Base-by-base conservation (phyloP, 1,140 invertebrate species). In the Uloborus diversus region DNA sequence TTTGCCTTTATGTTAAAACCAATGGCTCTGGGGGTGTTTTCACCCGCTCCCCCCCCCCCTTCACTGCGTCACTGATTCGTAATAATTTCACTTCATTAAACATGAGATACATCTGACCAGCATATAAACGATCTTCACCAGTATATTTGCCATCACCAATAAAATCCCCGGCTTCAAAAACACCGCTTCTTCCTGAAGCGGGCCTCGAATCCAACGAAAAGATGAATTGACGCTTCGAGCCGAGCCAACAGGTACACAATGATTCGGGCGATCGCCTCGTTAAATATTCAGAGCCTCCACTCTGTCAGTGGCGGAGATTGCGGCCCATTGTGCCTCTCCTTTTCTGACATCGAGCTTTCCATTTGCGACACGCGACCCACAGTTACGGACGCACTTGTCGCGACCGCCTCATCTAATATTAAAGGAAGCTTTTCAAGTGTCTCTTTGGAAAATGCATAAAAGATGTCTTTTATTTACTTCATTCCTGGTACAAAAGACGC, bases 301-400 rank as follows among this genome's bases (percentile, higher is more conserved):
- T 71, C 59, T 71, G 69, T 71, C 69, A 71, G 69, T 61, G 69
- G 69, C 69, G 69, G 56, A 71, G 69, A 71, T 71, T 71, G 69
- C 69, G 69, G 69, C 33, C 69, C 47, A 71, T 71, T 71, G 69
- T 71, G 56, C 33, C 42, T 37, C 42, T 68, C 64, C 64, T 68
- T 68, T 68, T 32, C 64, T 51, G 64, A 68, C 47, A 68, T 47
- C 64, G 42, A 35, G 20, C 53, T 56, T 70, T 37, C 66, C 28
- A 49, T 70, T 56, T 59, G 28, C n/a, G 69, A 71, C 69, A 71
- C 69, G 69, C 56, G 69, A 69, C 66, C 28, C 37, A 13, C 37
- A 13, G 37, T 42, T 42, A 17, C 17, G 9, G 37, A 56, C 13
- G 69, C 69, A 59, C 69, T 71, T 71, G 59, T 35, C 1, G 20